Base-by-base conservation (phyloP, 2,113 vertebrate species). In the Dunckerocampus dactyliophorus region DNA sequence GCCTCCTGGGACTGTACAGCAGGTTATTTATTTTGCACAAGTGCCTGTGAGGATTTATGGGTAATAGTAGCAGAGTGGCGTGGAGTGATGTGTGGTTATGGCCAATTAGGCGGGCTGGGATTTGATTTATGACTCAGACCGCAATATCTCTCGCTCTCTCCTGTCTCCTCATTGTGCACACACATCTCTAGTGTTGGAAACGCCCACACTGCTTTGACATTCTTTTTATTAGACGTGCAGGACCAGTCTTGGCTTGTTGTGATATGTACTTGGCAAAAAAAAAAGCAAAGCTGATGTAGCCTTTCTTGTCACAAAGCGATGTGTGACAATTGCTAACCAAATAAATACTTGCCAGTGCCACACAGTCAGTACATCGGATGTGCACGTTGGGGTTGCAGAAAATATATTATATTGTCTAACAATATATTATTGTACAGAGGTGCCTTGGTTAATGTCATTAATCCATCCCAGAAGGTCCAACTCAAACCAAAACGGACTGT, bases 1-100 rank as follows among this genome's bases (percentile, higher is more conserved):
- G n/a, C 64, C 63, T 53, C 58, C 10, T 67, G 65, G 55, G 63
- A 66, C 28, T 13, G 24, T 57, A 43, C 52, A 55, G 45, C n/a
- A 21, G 47, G 64, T 79, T 80, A 71, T 83, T 82, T 79, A 81
- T 77, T 31, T 57, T 20, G 50, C 1, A 8, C 31, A 43, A 80
- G 67, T 83, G 79, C 73, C 42, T 52, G 58, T 60, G 65, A 76
- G 71, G 49, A 67, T 81, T 83, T 75, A 77, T 22, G 64, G 74
- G 51, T 80, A 81, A 83, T 78, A 69, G 73, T 62, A 61, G 69
- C 63, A 56, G 43, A 76, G 69, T 76, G 82, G 56, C 3, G 9
- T 78, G 39, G 52, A 76, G 67, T 83, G 82, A 86, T 83, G 37
- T 81, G 81, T 70, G 65, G 65, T 85, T 77, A 84, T 74, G 65